Percentiles rank a stretch among this genome's conserved stretches.
These are phyloP conservation scores for Hoplostethus mediterraneus DNA, from an alignment of 2,797 vertebrate genomes.

Conservation along the genomic window DNA sequence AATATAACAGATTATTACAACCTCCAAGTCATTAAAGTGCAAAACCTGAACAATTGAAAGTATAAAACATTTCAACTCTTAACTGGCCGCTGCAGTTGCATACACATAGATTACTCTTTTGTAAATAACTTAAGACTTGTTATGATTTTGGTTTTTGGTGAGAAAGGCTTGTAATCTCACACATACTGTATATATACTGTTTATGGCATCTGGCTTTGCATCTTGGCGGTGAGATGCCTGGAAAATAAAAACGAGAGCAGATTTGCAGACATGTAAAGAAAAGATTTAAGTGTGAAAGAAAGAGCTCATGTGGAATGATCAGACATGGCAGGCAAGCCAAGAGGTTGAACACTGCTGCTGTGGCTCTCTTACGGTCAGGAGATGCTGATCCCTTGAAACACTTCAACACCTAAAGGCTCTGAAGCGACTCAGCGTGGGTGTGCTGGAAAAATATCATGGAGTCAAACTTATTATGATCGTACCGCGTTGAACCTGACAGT, in stretches of 20 bases:
- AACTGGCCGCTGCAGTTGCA: slow-evolving; percentile 7
- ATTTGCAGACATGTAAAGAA: slow-evolving; percentile 24
- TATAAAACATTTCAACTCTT: neutral
- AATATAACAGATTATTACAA: slow-evolving; percentile 8
- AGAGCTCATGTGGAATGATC: slow-evolving; percentile 36
- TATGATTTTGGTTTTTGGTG: slow-evolving; percentile 6
- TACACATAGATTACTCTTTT: slow-evolving; percentile 9
- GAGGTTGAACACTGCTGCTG: neutral
- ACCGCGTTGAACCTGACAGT: neutral
- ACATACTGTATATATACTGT: neutral
- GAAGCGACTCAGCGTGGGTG: neutral
- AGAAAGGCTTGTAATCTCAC: neutral
- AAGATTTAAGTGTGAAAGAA: neutral
- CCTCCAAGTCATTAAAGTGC: slow-evolving; percentile 58
- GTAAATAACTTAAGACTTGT: slow-evolving; percentile 35
- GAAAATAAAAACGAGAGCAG: neutral
- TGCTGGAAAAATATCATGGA: neutral
- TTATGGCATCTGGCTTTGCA: slow-evolving; percentile 2
- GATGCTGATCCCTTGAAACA: slow-evolving; percentile 7
- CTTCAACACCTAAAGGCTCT: neutral
- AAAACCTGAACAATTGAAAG: slow-evolving; percentile 32
- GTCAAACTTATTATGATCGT: neutral
- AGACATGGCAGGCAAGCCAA: neutral
- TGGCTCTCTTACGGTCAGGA: neutral
- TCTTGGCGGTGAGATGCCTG: slow-evolving; percentile 3